A percentile compares a stretch with the other conserved stretches of the same genome.
Evolutionary conservation across 2,888 invertebrate genomes (phyloP).

Genomic region (Diarsia dahlii): DNA sequence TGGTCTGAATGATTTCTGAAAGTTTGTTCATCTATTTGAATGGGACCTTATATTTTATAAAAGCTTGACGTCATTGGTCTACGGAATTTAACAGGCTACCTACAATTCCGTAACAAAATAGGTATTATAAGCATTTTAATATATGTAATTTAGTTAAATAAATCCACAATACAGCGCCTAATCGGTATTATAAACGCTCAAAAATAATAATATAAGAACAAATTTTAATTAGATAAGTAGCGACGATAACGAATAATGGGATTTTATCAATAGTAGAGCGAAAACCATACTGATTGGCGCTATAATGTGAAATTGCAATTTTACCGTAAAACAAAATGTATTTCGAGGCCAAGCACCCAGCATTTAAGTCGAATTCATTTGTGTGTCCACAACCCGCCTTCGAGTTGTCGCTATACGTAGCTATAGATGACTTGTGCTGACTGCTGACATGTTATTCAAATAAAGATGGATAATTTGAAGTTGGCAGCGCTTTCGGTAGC

Average conservation of each 20-base stretch:
- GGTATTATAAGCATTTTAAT: neutral
- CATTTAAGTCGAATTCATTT: too few species aligned
- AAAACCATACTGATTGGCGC: constrained; percentile 19
- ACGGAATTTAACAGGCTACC: too few species aligned
- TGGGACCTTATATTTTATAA: neutral
- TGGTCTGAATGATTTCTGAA: too few species aligned
- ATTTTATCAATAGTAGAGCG: constrained; percentile 17
- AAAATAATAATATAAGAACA: constrained; percentile 19
- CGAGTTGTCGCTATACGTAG: too few species aligned
- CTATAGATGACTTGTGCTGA: too few species aligned
- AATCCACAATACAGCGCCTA: neutral
- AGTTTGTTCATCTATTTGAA: too few species aligned
- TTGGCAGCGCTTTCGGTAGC: too few species aligned
- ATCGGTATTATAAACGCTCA: neutral
- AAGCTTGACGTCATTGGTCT: neutral
- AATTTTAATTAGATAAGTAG: constrained; percentile 21
- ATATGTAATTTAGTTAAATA: neutral
- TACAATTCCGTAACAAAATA: neutral
- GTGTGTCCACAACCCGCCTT: too few species aligned
- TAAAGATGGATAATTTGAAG: too few species aligned
- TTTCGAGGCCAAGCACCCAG: neutral
- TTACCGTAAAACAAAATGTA: neutral
- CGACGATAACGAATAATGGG: constrained; percentile 12
- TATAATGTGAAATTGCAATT: neutral
- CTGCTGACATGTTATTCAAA: too few species aligned